Conservation (phyloP, 2,888 invertebrate genomes). For the Lutraria lutraria region DNA sequence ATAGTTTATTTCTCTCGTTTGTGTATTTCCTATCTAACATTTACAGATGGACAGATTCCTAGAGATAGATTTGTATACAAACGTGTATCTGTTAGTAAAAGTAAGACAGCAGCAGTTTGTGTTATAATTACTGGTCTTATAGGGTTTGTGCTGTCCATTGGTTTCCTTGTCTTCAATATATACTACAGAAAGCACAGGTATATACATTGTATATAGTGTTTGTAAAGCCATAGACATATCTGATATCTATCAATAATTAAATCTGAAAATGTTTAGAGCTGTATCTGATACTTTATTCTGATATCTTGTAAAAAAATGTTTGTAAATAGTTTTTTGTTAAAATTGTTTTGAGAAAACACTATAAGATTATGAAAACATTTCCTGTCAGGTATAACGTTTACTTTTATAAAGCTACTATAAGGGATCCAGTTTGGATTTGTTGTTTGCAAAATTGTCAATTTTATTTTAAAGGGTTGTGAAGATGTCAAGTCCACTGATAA, state of each 20-base stretch:
- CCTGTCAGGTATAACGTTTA: too few relatives aligned
- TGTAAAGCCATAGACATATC: too few relatives aligned
- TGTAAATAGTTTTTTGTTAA: neutral
- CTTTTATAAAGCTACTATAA: too few relatives aligned
- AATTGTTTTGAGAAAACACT: neutral
- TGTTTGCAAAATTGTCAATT: too few relatives aligned
- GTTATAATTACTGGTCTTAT: constrained; percentile 51
- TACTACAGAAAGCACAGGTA: constrained; percentile 71
- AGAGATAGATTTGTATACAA: constrained; percentile 63
- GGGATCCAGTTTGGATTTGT: too few relatives aligned
- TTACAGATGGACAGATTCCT: constrained; percentile 57
- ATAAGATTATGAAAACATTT: too few relatives aligned
- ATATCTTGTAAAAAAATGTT: too few relatives aligned
- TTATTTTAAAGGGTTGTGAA: constrained; percentile 75
- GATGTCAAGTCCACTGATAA: constrained; percentile 81
- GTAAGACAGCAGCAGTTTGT: constrained; percentile 37
- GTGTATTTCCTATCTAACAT: neutral
- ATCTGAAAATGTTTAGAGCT: too few relatives aligned
- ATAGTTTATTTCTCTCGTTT: too few relatives aligned
- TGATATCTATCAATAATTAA: too few relatives aligned
- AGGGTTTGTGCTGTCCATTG: constrained; percentile 62
- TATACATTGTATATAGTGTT: too few relatives aligned
- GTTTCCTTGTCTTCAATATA: constrained; percentile 73
- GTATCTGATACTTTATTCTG: too few relatives aligned
- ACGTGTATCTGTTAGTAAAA: constrained; percentile 30